Evolutionary conservation across 2,797 vertebrate genomes (phyloP).

Genomic region (Syngnathus acus): DNA sequence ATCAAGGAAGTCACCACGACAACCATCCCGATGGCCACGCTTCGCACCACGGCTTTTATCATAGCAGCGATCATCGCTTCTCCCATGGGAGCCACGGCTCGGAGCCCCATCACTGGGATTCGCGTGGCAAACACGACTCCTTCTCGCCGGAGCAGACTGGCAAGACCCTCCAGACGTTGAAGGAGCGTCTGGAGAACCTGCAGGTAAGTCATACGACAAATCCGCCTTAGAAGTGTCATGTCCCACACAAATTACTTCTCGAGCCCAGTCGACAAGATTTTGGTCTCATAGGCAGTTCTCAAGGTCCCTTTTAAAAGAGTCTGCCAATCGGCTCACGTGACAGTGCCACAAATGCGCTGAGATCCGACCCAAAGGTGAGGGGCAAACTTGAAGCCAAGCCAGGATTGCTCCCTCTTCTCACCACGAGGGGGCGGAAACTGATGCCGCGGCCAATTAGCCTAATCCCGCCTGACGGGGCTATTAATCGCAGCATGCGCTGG

Average conservation of each 20-base stretch:
- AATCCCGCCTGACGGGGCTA: conserved; percentile 61
- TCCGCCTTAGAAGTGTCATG: background rate
- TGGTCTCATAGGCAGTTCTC: too few relatives aligned
- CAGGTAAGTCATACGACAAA: conserved; percentile 59
- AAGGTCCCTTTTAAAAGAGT: background rate
- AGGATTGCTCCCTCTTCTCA: background rate
- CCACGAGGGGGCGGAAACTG: conserved; percentile 19
- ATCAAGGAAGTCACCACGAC: conserved; percentile 29
- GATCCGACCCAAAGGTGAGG: background rate
- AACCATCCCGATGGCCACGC: conserved; percentile 28
- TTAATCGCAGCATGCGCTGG: conserved; percentile 55
- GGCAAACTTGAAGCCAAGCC: conserved; percentile 5
- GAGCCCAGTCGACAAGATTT: background rate
- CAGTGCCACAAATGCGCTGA: background rate
- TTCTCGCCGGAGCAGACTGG: conserved; percentile 71
- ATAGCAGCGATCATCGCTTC: conserved; percentile 50
- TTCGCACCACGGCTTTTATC: conserved; percentile 39
- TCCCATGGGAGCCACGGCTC: conserved; percentile 49
- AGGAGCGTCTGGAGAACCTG: conserved; percentile 74
- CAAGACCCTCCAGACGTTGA: conserved; percentile 73
- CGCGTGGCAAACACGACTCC: conserved; percentile 48
- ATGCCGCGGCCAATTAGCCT: conserved; percentile 61
- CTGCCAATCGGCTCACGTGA: background rate
- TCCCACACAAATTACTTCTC: background rate
- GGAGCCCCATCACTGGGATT: conserved; percentile 61